Percentiles rank a stretch among this genome's conserved stretches.
Evolutionary conservation across 2,888 invertebrate genomes (phyloP).

Genomic region (Drosophila barbarae): DNA sequence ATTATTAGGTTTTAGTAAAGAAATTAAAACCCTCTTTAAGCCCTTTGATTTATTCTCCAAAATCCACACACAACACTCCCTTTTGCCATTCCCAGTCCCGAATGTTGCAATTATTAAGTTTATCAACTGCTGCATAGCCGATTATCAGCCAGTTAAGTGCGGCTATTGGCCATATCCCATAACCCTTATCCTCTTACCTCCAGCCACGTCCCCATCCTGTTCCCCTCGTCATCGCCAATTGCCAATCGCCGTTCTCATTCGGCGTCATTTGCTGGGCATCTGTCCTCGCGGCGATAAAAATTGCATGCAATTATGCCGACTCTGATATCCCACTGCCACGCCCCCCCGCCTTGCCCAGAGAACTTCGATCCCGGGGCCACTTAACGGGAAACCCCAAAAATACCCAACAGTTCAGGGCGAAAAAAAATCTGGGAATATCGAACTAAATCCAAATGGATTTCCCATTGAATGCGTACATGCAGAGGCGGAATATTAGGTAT

Average conservation of each 20-base stretch:
- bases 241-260: not conserved
- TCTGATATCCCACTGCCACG: conserved; percentile 6
- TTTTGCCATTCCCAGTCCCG: not conserved
- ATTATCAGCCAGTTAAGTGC: conserved; percentile 29
- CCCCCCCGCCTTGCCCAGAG: not conserved
- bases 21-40: not conserved
- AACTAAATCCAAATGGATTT: conserved; percentile 35
- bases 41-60: conserved; percentile 7
- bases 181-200: conserved; percentile 15
- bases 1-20: too few relatives aligned
- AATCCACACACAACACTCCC: not conserved
- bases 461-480: not conserved
- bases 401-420: conserved; percentile 18
- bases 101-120: conserved; percentile 22
- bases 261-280: conserved; percentile 28
- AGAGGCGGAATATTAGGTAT: not conserved
- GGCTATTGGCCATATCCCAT: conserved; percentile 21
- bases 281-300: conserved; percentile 52
- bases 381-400: conserved; percentile 22
- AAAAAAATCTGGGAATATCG: conserved; percentile 27
- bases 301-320: conserved; percentile 60
- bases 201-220: not conserved
- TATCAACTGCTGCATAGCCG: conserved; percentile 31
- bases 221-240: conserved; percentile 1
- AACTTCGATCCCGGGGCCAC: conserved; percentile 1